These are phyloP conservation scores for Polypterus bichir DNA, from an alignment of 2,113 vertebrate species.

Conservation along the genomic window DNA sequence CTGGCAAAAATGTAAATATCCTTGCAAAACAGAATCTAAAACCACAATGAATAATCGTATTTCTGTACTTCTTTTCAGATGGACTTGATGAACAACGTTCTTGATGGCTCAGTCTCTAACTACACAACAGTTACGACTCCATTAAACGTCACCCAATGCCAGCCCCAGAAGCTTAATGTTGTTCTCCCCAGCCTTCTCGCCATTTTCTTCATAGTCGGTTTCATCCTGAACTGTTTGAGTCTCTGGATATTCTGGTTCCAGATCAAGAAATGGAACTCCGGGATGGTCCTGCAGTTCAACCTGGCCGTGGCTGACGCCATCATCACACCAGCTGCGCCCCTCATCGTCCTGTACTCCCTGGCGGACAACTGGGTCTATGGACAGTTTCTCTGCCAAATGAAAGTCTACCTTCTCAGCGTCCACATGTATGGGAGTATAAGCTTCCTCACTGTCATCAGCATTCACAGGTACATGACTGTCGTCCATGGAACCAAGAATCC, in stretches of 20 bases:
- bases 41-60: too few relatives aligned
- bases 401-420: constrained; percentile 35
- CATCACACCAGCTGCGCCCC: constrained; percentile 30
- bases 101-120: too few relatives aligned
- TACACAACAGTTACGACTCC: too few relatives aligned
- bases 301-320: constrained; percentile 45
- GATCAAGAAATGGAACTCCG: constrained; percentile 39
- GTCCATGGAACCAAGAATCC: constrained; percentile 35
- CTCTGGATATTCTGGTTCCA: constrained; percentile 47
- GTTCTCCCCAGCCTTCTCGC: constrained; percentile 29
- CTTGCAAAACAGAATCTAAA: too few relatives aligned
- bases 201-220: constrained; percentile 38
- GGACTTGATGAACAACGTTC: too few relatives aligned
- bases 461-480: constrained; percentile 39
- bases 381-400: constrained; percentile 36
- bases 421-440: constrained; percentile 47
- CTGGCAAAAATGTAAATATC: too few relatives aligned
- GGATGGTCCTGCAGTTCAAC: constrained; percentile 48
- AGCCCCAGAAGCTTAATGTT: constrained; percentile 1
- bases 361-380: constrained; percentile 40
- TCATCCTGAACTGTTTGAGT: constrained; percentile 40
- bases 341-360: constrained; percentile 35
- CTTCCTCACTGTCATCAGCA: constrained; percentile 50
- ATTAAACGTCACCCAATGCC: not conserved
- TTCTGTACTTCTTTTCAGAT: too few relatives aligned